phyloP scores from a whole-genome alignment of 30 jellyfish, hydroid and myxozoan genomes.

The Aurelia aurita complex sp. Pacific region DNA sequence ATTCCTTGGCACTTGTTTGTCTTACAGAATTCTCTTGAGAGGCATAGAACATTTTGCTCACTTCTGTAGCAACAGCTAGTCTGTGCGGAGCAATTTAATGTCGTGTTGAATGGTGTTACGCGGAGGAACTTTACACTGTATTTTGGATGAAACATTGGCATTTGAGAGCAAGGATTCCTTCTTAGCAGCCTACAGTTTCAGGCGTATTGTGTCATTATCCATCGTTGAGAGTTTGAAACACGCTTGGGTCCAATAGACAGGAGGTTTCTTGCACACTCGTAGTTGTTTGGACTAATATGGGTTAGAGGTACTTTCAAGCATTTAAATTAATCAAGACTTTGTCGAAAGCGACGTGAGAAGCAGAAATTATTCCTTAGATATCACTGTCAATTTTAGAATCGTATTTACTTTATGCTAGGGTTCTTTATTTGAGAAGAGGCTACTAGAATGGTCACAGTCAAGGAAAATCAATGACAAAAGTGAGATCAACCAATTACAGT shows the following conservation, averaged over 20 bases:
- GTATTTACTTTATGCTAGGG: no score
- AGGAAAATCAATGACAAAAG: no score
- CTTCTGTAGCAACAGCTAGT: slow-evolving; percentile 38
- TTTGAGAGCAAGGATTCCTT: slow-evolving; percentile 27
- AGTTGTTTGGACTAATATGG: no score
- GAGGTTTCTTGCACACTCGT: not conserved
- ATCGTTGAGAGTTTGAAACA: not conserved
- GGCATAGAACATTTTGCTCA: slow-evolving; percentile 30
- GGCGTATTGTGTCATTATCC: slow-evolving; percentile 1
- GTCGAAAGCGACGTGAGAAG: no score
- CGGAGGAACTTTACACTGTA: slow-evolving; percentile 19
- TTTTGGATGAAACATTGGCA: slow-evolving; percentile 23
- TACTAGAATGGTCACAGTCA: no score
- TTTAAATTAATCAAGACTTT: no score
- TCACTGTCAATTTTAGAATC: no score
- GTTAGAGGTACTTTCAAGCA: no score
- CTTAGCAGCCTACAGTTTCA: not conserved
- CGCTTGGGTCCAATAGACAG: not conserved
- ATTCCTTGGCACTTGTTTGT: slow-evolving; percentile 60
- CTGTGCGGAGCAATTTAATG: slow-evolving; percentile 42
- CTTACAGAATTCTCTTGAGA: slow-evolving; percentile 51
- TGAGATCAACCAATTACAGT: no score
- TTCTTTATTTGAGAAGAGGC: no score
- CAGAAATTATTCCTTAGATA: no score
- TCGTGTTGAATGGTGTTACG: slow-evolving; percentile 35